A percentile compares a stretch with the other conserved stretches of the same genome.
These are phyloP conservation scores for Oreochromis mossambicus DNA, from an alignment of 2,797 vertebrate species.

Conservation along the genomic window DNA sequence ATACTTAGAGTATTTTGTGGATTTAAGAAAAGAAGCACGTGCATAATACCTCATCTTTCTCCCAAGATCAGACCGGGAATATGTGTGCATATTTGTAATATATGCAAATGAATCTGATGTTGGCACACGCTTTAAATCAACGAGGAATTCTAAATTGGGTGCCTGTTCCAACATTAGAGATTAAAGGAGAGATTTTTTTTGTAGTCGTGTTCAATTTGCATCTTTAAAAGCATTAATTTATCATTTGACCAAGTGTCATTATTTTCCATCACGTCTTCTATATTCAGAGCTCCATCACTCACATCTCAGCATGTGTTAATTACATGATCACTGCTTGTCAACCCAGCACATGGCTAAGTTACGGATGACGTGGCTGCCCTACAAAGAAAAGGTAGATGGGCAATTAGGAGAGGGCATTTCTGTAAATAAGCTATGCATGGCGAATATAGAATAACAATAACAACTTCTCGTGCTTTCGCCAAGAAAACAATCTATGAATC, in stretches of 20 bases:
- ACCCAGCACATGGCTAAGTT: neutral
- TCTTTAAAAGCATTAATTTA: slow-evolving; percentile 5
- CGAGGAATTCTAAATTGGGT: neutral
- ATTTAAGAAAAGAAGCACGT: neutral
- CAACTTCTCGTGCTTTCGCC: neutral
- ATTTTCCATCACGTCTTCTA: neutral
- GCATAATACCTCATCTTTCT: neutral
- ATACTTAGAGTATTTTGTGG: slow-evolving; percentile 1
- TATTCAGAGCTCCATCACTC: neutral
- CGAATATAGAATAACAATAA: slow-evolving; percentile 12
- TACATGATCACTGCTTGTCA: slow-evolving; percentile 28
- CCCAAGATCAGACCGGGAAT: slow-evolving; percentile 1
- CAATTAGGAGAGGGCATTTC: neutral
- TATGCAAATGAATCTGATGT: slow-evolving; percentile 17
- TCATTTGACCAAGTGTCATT: neutral
- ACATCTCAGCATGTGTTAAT: slow-evolving; percentile 27
- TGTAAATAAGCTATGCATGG: neutral
- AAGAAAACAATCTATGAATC: neutral
- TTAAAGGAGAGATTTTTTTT: slow-evolving; percentile 6
- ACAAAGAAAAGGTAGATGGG: slow-evolving; percentile 8
- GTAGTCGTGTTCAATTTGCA: neutral
- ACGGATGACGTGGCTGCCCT: slow-evolving; percentile 11
- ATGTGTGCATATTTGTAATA: slow-evolving; percentile 8
- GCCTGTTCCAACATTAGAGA: slow-evolving; percentile 20
- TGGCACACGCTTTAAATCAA: slow-evolving; percentile 32